phyloP scores from a whole-genome alignment of 2,797 vertebrate species.

The Gephyroberyx darwinii region DNA sequence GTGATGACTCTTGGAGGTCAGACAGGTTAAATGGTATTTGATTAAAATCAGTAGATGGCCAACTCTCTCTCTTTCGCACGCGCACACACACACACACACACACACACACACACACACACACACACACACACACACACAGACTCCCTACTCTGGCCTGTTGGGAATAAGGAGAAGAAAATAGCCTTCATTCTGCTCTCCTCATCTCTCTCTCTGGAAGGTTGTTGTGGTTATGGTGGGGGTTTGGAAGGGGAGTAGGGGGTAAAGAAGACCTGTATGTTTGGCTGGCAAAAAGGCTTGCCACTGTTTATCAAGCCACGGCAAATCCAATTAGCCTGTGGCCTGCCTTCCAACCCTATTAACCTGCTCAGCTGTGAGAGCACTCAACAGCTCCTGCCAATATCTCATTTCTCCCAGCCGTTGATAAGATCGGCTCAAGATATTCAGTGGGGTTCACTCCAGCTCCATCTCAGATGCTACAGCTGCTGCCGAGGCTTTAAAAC shows the following conservation, averaged over 20 bases:
- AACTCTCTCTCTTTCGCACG: conserved; percentile 73
- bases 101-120: conserved; percentile 14
- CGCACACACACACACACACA: conserved; percentile 45
- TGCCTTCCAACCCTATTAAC: conserved; percentile 96
- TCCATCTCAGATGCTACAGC: conserved; percentile 82
- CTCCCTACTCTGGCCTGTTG: conserved; percentile 67
- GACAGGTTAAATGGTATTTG: conserved; percentile 87
- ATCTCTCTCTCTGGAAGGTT: conserved; percentile 57
- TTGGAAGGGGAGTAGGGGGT: conserved; percentile 21
- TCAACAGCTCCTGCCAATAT: conserved; percentile 95
- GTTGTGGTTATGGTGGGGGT: conserved; percentile 66
- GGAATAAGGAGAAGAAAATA: conserved; percentile 82
- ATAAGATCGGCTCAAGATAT: conserved; percentile 97
- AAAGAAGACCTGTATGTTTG: conserved; percentile 77
- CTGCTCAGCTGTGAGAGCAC: conserved; percentile 93
- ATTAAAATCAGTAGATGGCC: conserved; percentile 89
- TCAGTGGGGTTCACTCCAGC: conserved; percentile 90
- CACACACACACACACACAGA: conserved; percentile 50
- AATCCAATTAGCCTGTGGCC: conserved; percentile 99
- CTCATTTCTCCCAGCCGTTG: conserved; percentile 92
- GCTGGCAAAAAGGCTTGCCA: conserved; percentile 84
- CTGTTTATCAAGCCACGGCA: conserved; percentile 95
- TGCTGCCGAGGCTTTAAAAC: conserved; percentile 80
- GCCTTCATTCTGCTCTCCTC: conserved; percentile 72
- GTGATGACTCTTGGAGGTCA: conserved; percentile 84